These are phyloP conservation scores for Agelastica alni DNA, from an alignment of 2,888 invertebrate genomes.

Conservation along the genomic window DNA sequence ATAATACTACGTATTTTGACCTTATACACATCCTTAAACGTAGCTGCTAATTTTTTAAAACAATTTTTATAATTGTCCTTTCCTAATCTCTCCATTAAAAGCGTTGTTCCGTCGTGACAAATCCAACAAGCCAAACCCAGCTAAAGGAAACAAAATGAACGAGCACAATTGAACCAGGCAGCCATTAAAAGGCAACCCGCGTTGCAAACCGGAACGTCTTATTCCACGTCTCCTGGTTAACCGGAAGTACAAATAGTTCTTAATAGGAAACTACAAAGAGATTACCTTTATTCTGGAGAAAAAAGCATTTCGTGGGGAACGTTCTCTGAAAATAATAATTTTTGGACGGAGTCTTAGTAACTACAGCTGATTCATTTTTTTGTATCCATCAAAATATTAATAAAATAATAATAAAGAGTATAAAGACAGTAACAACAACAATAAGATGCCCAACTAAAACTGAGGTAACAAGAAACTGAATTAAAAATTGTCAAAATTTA, in stretches of 20 bases:
- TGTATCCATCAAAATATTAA: too few species aligned
- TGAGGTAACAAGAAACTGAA: too few species aligned
- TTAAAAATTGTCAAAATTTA: too few species aligned
- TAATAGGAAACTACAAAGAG: conserved; percentile 6
- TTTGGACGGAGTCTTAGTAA: too few species aligned
- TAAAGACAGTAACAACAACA: too few species aligned
- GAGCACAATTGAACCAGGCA: conserved; percentile 15
- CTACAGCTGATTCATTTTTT: too few species aligned
- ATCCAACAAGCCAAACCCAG: conserved; percentile 8
- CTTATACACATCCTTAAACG: too few species aligned
- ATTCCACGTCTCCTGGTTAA: conserved; percentile 5
- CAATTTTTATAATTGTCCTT: conserved; percentile 5
- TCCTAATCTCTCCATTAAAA: conserved; percentile 20
- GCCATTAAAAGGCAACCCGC: conserved; percentile 16
- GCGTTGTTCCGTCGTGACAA: conserved; percentile 14
- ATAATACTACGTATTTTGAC: too few species aligned
- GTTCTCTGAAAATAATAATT: too few species aligned
- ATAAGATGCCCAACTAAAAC: too few species aligned
- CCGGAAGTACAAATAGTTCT: conserved; percentile 11
- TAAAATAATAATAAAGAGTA: too few species aligned
- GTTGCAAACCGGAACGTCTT: conserved; percentile 19
- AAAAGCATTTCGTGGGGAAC: background rate
- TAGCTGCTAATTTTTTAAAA: too few species aligned
- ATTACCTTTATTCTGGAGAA: background rate
- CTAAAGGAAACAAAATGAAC: conserved; percentile 10